phyloP scores from a whole-genome alignment of 35 echinoderm and acorn worm genomes.

The Hemicentrotus pulcherrimus region DNA sequence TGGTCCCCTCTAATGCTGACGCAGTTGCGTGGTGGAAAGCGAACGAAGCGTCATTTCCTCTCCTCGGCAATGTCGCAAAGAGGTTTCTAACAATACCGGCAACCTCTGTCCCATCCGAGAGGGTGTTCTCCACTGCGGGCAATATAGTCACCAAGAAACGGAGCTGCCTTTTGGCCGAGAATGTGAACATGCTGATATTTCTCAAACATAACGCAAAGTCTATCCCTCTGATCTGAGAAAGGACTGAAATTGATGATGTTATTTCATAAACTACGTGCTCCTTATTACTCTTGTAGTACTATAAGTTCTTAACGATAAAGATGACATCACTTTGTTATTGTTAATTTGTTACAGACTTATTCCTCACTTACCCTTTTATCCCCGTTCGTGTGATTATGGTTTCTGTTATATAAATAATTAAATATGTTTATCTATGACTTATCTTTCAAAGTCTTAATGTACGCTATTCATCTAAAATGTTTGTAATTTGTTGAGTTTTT shows the following conservation, averaged over 20 bases:
- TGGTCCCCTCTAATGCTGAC: background rate
- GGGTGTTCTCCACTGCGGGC: constrained; percentile 63
- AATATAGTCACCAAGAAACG: constrained; percentile 60
- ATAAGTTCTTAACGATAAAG: no score
- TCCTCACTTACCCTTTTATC: no score
- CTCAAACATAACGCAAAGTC: constrained; percentile 32
- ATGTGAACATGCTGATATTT: constrained; percentile 60
- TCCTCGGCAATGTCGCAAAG: constrained; percentile 39
- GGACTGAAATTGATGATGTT: no score
- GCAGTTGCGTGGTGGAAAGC: constrained; percentile 60
- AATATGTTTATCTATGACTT: no score
- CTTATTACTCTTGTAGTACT: no score
- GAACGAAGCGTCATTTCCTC: background rate
- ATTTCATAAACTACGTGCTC: no score
- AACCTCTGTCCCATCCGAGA: constrained; percentile 58
- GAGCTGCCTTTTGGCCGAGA: constrained; percentile 36
- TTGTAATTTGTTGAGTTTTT: no score
- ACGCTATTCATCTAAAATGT: no score
- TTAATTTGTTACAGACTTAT: background rate
- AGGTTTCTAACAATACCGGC: constrained; percentile 53
- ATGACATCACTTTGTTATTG: background rate
- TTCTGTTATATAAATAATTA: no score
- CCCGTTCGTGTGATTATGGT: no score
- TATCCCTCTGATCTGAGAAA: no score
- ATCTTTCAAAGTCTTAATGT: no score